A percentile compares a stretch with the other conserved stretches of the same genome.
Conservation (phyloP, 2,888 invertebrate genomes). For the Eupelmus urozonus region DNA sequence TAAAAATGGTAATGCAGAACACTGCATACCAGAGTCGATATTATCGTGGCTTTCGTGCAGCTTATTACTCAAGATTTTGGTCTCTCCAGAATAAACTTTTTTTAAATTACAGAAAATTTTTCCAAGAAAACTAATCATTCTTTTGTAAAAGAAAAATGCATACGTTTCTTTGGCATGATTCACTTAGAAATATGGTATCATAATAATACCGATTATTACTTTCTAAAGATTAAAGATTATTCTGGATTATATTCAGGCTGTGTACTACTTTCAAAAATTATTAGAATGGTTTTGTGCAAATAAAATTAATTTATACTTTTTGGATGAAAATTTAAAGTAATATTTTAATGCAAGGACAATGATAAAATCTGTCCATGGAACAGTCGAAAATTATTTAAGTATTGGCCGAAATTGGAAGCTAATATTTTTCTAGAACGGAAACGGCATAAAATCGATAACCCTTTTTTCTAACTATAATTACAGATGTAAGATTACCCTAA, state of each 20-base stretch:
- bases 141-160: neutral
- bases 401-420: neutral
- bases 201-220: neutral
- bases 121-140: neutral
- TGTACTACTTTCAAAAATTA: neutral
- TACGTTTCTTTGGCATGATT: neutral
- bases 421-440: constrained; percentile 33
- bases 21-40: constrained; percentile 22
- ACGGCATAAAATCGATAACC: constrained; percentile 25
- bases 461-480: constrained; percentile 21
- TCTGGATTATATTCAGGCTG: neutral
- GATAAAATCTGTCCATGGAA: constrained; percentile 3
- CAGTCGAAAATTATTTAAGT: neutral
- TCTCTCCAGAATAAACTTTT: no score
- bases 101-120: neutral
- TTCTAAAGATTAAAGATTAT: constrained; percentile 5
- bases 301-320: neutral
- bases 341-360: neutral
- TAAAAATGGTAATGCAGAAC: constrained; percentile 32
- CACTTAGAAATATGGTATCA: neutral
- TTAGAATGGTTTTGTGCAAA: no score
- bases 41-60: neutral
- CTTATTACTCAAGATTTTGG: neutral
- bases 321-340: neutral
- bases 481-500: constrained; percentile 18